phyloP scores from a whole-genome alignment of 2,797 vertebrate genomes.

The Cuniculus paca region DNA sequence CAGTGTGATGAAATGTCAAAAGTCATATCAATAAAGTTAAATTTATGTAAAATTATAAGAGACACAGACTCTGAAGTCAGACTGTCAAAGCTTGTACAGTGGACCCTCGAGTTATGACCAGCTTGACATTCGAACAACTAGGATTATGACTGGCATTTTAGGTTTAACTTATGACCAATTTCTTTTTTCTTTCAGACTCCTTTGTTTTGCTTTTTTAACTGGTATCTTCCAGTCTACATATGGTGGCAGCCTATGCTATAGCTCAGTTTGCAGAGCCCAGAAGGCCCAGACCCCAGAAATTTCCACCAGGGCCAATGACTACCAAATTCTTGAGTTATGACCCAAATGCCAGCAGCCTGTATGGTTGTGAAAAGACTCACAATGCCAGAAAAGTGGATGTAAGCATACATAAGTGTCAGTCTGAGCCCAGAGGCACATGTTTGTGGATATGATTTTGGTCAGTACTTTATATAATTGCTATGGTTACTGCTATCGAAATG shows the following conservation, averaged over 20 bases:
- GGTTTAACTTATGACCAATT: too few species aligned
- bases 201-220: not conserved
- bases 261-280: not conserved
- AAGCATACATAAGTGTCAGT: not conserved
- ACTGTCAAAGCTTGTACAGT: not conserved
- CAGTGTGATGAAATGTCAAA: not conserved
- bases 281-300: not conserved
- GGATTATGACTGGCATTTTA: too few species aligned
- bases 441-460: too few species aligned
- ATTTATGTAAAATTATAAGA: not conserved
- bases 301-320: not conserved
- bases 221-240: not conserved
- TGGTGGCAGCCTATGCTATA: not conserved
- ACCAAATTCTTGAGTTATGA: not conserved
- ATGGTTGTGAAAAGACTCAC: not conserved
- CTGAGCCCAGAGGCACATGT: too few species aligned
- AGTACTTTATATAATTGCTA: too few species aligned
- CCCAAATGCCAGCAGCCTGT: too few species aligned
- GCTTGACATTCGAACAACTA: too few species aligned
- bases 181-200: too few species aligned
- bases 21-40: not conserved
- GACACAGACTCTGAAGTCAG: not conserved
- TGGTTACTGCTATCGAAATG: too few species aligned
- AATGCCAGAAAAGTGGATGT: not conserved
- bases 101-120: too few species aligned